Conservation (phyloP, 1,140 invertebrate genomes). For the Papilio helenus region DNA sequence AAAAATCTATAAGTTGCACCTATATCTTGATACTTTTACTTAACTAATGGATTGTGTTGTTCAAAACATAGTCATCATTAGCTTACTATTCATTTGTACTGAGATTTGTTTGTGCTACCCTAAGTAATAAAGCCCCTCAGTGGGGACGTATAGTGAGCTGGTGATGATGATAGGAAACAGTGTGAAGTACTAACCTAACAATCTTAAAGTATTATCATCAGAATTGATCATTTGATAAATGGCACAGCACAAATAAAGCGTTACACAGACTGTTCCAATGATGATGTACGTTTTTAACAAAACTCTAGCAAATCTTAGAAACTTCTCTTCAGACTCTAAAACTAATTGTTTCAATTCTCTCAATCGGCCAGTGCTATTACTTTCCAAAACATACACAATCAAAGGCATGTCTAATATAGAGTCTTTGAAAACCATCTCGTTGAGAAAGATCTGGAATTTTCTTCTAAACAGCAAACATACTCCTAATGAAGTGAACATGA, state of each 20-base stretch:
- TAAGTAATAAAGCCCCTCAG: too few relatives aligned
- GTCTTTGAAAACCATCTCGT: slow-evolving; percentile 67
- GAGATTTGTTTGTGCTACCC: too few relatives aligned
- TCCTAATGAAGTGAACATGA: slow-evolving; percentile 69
- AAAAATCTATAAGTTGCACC: neutral
- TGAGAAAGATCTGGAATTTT: slow-evolving; percentile 61
- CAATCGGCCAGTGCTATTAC: slow-evolving; percentile 45
- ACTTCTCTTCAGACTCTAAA: slow-evolving; percentile 58
- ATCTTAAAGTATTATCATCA: slow-evolving; percentile 49
- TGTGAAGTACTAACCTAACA: slow-evolving; percentile 47
- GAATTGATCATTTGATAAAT: slow-evolving; percentile 64
- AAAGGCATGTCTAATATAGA: slow-evolving; percentile 65
- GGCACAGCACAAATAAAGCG: slow-evolving; percentile 66
- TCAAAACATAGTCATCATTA: neutral
- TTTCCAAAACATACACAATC: slow-evolving; percentile 54
- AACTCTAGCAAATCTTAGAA: slow-evolving; percentile 59
- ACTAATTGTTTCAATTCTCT: slow-evolving; percentile 63
- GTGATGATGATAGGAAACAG: too few relatives aligned
- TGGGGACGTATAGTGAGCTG: too few relatives aligned
- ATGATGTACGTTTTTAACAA: slow-evolving; percentile 63
- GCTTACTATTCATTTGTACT: too few relatives aligned
- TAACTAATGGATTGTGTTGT: neutral
- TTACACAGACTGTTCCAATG: slow-evolving; percentile 58
- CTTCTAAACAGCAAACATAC: slow-evolving; percentile 64
- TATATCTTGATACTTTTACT: neutral